These are phyloP conservation scores for Perca fluviatilis DNA, from an alignment of 2,113 vertebrate genomes.

Conservation along the genomic window DNA sequence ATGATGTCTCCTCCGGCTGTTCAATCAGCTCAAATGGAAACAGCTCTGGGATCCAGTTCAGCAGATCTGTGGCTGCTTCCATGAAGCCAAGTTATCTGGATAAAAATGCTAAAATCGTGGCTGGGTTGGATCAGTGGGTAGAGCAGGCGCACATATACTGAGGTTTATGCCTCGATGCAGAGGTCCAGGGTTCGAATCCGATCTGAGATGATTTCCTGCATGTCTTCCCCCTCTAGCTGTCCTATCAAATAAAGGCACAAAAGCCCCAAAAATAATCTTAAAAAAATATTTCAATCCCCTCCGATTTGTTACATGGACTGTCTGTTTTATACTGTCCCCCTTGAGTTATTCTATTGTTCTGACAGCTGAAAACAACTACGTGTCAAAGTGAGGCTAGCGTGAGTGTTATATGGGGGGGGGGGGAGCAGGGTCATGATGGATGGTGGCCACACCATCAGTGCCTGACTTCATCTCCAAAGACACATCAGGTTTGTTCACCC, in stretches of 20 bases:
- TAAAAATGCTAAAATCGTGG: conserved; percentile 23
- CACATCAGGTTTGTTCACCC: conserved; percentile 14
- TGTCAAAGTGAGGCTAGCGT: conserved; percentile 7
- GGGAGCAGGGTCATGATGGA: neutral
- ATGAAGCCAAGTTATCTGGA: conserved; percentile 17
- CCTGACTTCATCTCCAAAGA: conserved; percentile 15
- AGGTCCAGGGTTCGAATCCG: too few species aligned
- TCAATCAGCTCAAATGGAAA: conserved; percentile 37
- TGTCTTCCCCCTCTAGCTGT: too few species aligned
- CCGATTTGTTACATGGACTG: neutral
- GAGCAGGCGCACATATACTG: too few species aligned
- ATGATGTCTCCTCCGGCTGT: conserved; percentile 39
- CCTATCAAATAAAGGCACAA: too few species aligned
- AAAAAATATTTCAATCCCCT: conserved; percentile 19
- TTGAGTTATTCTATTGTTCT: conserved; percentile 32
- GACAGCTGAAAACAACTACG: conserved; percentile 51
- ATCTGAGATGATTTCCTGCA: too few species aligned
- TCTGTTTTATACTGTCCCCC: neutral
- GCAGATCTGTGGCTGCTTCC: conserved; percentile 17
- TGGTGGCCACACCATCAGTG: conserved; percentile 9
- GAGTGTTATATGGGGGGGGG: neutral
- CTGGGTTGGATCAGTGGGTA: too few species aligned
- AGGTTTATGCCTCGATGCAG: too few species aligned
- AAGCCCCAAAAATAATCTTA: too few species aligned
- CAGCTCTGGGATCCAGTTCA: conserved; percentile 2